Percentiles rank a stretch among this genome's conserved stretches.
Conservation (phyloP, 2,113 vertebrate species). For the Corythoichthys intestinalis region DNA sequence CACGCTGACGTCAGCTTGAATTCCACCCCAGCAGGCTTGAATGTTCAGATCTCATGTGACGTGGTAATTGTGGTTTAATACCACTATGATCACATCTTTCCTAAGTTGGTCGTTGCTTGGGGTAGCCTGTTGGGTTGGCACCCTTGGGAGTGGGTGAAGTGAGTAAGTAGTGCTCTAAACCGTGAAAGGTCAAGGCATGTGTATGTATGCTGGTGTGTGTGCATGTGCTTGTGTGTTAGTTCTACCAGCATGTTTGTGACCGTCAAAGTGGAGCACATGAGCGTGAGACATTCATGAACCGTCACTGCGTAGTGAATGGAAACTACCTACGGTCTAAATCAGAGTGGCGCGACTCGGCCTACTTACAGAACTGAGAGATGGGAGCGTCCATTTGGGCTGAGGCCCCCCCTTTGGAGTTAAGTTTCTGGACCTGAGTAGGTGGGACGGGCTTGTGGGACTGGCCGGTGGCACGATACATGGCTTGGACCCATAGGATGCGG, state of each 20-base stretch:
- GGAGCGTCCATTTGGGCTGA: slow-evolving; percentile 96
- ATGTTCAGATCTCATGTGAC: slow-evolving; percentile 44
- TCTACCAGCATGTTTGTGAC: slow-evolving; percentile 57
- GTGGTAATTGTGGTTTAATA: slow-evolving; percentile 25
- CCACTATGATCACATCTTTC: slow-evolving; percentile 23
- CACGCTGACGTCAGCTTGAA: slow-evolving; percentile 35
- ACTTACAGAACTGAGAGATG: slow-evolving; percentile 99
- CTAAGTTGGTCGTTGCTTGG: slow-evolving; percentile 42
- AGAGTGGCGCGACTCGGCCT: slow-evolving; percentile 49
- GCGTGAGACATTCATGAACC: slow-evolving; percentile 67
- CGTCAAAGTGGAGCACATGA: slow-evolving; percentile 59
- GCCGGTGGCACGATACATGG: slow-evolving; percentile 97
- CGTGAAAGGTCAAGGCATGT: slow-evolving; percentile 53
- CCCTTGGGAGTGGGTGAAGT: slow-evolving; percentile 58
- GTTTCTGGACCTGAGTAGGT: slow-evolving; percentile 98
- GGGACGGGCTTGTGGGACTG: slow-evolving; percentile 99
- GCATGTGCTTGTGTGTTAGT: slow-evolving; percentile 63
- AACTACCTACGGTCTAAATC: slow-evolving; percentile 37
- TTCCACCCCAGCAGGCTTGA: slow-evolving; percentile 58
- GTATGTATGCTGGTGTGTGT: not conserved
- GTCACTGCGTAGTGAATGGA: slow-evolving; percentile 55
- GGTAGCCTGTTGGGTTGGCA: slow-evolving; percentile 46
- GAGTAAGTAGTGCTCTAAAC: slow-evolving; percentile 61
- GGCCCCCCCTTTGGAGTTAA: slow-evolving; percentile 96
- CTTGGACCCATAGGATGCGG: slow-evolving; percentile 98